phyloP scores from a whole-genome alignment of 2,113 vertebrate genomes.

The Muscicapa adusta region DNA sequence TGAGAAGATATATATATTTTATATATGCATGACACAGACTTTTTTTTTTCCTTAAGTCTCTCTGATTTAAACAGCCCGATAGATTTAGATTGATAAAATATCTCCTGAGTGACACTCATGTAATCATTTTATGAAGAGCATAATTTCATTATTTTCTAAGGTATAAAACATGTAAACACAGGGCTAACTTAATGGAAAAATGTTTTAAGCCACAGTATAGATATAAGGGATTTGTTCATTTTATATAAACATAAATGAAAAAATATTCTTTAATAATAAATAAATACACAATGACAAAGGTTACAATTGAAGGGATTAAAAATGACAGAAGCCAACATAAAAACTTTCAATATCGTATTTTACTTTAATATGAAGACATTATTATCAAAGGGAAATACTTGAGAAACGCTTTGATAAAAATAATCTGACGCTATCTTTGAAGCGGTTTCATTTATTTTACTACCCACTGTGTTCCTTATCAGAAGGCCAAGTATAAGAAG shows the following conservation, averaged over 20 bases:
- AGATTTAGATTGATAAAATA: constrained; percentile 44
- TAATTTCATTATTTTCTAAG: constrained; percentile 58
- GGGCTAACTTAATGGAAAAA: constrained; percentile 31
- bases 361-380: constrained; percentile 84
- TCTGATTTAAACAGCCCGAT: constrained; percentile 40
- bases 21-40: neutral
- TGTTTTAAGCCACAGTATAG: constrained; percentile 60
- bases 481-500: constrained; percentile 90
- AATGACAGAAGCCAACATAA: constrained; percentile 76
- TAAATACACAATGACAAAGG: constrained; percentile 71
- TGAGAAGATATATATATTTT: neutral
- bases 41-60: neutral
- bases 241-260: constrained; percentile 66
- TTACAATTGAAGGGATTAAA: constrained; percentile 74
- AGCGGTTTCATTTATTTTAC: constrained; percentile 90
- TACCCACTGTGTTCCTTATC: constrained; percentile 91
- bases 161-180: constrained; percentile 64
- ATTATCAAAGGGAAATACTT: constrained; percentile 81
- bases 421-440: constrained; percentile 91
- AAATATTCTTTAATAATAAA: constrained; percentile 64
- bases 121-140: constrained; percentile 48
- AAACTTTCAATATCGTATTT: constrained; percentile 76
- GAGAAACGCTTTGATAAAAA: constrained; percentile 86
- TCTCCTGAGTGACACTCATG: constrained; percentile 36
- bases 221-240: constrained; percentile 50